Base-by-base conservation (phyloP, 2,888 invertebrate species). In the Hypomecis punctinalis region DNA sequence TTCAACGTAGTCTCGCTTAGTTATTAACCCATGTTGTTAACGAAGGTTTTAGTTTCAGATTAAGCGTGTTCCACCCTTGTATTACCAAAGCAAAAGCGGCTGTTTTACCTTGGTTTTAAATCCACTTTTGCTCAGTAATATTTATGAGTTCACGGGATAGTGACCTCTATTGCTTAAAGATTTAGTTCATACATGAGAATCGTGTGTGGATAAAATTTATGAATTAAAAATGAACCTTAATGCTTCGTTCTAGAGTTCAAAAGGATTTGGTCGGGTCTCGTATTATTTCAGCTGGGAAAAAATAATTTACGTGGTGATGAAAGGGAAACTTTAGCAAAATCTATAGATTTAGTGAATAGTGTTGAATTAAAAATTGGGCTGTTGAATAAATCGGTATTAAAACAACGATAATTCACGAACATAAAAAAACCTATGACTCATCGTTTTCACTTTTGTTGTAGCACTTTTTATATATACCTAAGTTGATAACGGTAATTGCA, bases 261-360 rank as follows among this genome's bases (percentile, higher is more conserved):
- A 40, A 13, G 40, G 23, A 13, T 40, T 52, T 51, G 6, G n/a
- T 49, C 7, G 1, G 5, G 1, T 23, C 23, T 23, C 23, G 23
- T 23, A 23, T 23, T 23, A 23, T 23, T 23, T 23, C 23, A 23
- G 23, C 23, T 23, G n/a, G 7, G 7, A 45, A 45, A 13, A 11
- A 45, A 61, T 69, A 72, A 72, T 71, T 71, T 73, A 70, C 68
- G 55, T 37, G 57, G 13, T 55, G 46, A 54, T 66, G 58, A 61
- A 49, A 48, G 52, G 35, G 10, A 55, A 60, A 46, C 45, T 53
- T 35, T 51, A 39, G 37, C 37, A 6, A 39, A 9, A 39, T 39
- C 39, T 39, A 39, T 39, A 3, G 39, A 39, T 39, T 39, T 39
- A 1, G 9, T 9, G 39, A 39, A 39, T 9, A 39, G 39, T 5